Percentiles rank a stretch among this genome's conserved stretches.
Evolutionary conservation across 2,113 vertebrate genomes (phyloP).

Genomic region (Microtus ochrogaster): DNA sequence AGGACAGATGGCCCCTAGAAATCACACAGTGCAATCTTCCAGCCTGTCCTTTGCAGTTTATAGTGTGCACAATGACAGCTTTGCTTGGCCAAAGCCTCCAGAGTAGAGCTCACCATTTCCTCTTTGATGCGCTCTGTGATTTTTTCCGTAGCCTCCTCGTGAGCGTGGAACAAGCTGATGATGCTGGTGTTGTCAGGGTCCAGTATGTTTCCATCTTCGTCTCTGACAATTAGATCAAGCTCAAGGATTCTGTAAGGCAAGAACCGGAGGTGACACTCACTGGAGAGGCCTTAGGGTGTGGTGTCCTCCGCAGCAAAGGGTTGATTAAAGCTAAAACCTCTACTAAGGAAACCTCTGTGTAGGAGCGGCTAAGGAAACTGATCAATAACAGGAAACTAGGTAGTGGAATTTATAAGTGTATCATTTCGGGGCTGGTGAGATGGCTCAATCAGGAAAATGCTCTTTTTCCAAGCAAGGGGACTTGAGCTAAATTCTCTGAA

Average conservation of each 20-base stretch:
- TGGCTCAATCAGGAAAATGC: neutral
- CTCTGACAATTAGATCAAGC: slow-evolving; percentile 95
- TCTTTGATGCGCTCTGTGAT: slow-evolving; percentile 97
- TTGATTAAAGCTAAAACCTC: neutral
- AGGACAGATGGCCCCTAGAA: slow-evolving; percentile 53
- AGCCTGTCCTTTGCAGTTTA: neutral
- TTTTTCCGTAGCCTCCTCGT: slow-evolving; percentile 94
- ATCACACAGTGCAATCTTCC: neutral
- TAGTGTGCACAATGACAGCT: neutral
- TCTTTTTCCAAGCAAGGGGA: neutral
- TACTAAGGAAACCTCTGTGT: neutral
- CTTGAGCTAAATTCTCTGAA: neutral
- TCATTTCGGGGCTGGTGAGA: neutral
- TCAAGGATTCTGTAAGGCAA: slow-evolving; percentile 92
- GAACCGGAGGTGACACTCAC: neutral
- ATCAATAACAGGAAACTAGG: neutral
- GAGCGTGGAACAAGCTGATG: slow-evolving; percentile 96
- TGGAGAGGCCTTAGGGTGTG: neutral
- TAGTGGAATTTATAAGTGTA: neutral
- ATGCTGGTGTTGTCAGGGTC: slow-evolving; percentile 95
- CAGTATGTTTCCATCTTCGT: slow-evolving; percentile 95
- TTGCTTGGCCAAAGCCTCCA: neutral
- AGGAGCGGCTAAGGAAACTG: neutral
- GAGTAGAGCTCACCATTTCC: slow-evolving; percentile 90
- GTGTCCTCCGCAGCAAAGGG: neutral